Conservation (phyloP, 2,888 invertebrate species). For the Caenorhabditis becei region DNA sequence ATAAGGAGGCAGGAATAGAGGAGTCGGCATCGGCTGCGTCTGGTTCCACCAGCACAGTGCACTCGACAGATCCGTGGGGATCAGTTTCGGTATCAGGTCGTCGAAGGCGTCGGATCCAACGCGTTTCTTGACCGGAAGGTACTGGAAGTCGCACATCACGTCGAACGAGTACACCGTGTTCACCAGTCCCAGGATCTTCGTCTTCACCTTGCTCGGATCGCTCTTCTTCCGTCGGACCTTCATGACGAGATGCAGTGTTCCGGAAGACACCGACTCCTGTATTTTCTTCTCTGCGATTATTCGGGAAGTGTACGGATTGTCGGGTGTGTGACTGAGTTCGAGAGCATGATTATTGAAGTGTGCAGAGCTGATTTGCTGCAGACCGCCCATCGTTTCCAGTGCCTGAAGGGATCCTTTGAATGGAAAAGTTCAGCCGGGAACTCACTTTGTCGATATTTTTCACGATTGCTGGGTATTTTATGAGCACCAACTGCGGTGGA, state of each 20-base stretch:
- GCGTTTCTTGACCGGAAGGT: conserved; percentile 86
- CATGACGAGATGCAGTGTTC: conserved; percentile 74
- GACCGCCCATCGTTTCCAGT: conserved; percentile 77
- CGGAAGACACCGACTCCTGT: conserved; percentile 71
- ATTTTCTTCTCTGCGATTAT: conserved; percentile 81
- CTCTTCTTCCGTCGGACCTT: conserved; percentile 71
- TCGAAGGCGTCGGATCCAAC: conserved; percentile 49
- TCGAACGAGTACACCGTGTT: conserved; percentile 76
- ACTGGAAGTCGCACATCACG: conserved; percentile 91
- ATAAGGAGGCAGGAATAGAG: conserved; percentile 78
- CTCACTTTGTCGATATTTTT: conserved; percentile 74
- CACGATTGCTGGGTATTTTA: conserved; percentile 79
- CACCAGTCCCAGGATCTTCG: conserved; percentile 71
- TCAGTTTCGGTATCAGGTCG: conserved; percentile 69
- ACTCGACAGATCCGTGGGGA: conserved; percentile 72
- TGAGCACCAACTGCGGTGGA: conserved; percentile 69
- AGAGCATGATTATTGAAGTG: conserved; percentile 67
- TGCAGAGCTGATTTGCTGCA: conserved; percentile 67
- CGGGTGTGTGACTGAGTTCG: conserved; percentile 75
- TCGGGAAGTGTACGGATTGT: conserved; percentile 75
- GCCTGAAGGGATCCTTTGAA: conserved; percentile 52
- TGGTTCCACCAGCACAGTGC: conserved; percentile 73
- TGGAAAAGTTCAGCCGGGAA: background rate
- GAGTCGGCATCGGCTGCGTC: conserved; percentile 48
- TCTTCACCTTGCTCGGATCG: conserved; percentile 42